A percentile compares a stretch with the other conserved stretches of the same genome.
Conservation (phyloP, 2,113 vertebrate genomes). For the Zosterops lateralis region DNA sequence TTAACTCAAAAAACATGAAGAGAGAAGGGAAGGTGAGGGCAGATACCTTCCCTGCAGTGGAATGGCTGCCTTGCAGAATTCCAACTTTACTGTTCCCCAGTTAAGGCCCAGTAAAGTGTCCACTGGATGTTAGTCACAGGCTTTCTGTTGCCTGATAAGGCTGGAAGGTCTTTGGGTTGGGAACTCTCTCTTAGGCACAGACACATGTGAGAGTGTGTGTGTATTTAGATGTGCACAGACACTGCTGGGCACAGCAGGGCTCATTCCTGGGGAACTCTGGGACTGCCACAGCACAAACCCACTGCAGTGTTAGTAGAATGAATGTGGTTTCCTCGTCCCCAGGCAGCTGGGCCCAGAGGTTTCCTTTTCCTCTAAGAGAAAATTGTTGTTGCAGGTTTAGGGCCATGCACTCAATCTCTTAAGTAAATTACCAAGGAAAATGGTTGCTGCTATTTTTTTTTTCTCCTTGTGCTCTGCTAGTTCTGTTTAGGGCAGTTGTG, state of each 20-base stretch:
- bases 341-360: not conserved
- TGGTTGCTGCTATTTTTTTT: not conserved
- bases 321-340: not conserved
- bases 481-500: not conserved
- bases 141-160: not conserved
- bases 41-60: not conserved
- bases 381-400: not conserved
- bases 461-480: not conserved
- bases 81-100: not conserved
- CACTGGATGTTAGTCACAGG: not conserved
- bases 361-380: not conserved
- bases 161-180: not conserved
- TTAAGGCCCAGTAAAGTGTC: not conserved
- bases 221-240: not conserved
- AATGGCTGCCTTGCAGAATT: not conserved
- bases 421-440: slow-evolving; percentile 50
- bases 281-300: not conserved
- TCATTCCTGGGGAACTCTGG: not conserved
- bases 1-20: not conserved
- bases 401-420: slow-evolving; percentile 24
- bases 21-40: not conserved
- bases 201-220: not conserved
- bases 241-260: not conserved
- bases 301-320: not conserved
- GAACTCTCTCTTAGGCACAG: not conserved